phyloP scores from a whole-genome alignment of 92 coral and sea anemone species.

The Palythoa grandis region DNA sequence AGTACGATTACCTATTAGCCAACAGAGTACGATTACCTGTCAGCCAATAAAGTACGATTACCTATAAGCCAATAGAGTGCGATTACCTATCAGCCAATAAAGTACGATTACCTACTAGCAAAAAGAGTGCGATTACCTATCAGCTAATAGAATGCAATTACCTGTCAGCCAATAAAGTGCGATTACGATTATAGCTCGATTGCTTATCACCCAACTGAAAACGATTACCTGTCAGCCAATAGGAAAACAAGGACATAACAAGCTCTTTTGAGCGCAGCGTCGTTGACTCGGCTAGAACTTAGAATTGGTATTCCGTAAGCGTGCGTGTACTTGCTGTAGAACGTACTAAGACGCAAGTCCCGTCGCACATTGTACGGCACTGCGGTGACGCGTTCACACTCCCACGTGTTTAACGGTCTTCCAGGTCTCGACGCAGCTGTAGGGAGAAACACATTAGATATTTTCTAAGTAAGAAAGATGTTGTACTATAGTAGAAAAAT shows the following conservation, averaged over 20 bases:
- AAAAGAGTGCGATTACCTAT: too few relatives aligned
- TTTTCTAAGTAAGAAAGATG: neutral
- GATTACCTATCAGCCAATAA: too few relatives aligned
- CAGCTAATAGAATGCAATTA: too few relatives aligned
- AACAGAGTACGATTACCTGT: too few relatives aligned
- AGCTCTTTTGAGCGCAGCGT: constrained; percentile 89
- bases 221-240: constrained; percentile 83
- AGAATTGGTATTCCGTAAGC: constrained; percentile 95
- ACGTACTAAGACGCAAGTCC: constrained; percentile 64
- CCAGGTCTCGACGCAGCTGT: constrained; percentile 34
- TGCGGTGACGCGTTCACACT: constrained; percentile 66
- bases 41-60: too few relatives aligned
- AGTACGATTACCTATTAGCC: too few relatives aligned
- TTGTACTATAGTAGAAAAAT: neutral
- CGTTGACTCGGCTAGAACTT: constrained; percentile 73
- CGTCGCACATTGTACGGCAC: constrained; percentile 73
- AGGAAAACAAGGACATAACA: constrained; percentile 93
- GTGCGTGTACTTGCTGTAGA: constrained; percentile 90
- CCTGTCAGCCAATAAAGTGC: too few relatives aligned
- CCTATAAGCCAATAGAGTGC: too few relatives aligned
- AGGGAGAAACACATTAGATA: neutral
- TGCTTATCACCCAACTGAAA: neutral
- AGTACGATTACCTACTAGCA: too few relatives aligned
- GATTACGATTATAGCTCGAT: too few relatives aligned
- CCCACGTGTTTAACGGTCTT: constrained; percentile 72